A percentile compares a stretch with the other conserved stretches of the same genome.
Conservation (phyloP, 1,140 invertebrate genomes). For the Paracyclopina nana region DNA sequence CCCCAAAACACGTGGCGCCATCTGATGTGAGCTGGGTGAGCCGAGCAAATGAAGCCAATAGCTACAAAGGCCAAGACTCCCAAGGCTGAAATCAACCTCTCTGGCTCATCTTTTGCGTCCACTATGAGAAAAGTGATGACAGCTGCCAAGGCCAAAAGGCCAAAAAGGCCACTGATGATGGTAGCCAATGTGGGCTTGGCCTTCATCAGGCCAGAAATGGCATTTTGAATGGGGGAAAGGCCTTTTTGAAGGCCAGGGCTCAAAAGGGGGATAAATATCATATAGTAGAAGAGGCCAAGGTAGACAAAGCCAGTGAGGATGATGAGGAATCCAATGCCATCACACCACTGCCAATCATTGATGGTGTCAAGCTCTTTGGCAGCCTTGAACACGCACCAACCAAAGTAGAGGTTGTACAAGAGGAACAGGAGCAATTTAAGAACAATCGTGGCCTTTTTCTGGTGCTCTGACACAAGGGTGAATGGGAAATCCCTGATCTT, state of each 20-base stretch:
- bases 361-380: conserved; percentile 10
- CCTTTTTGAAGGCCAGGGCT: conserved; percentile 22
- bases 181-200: neutral
- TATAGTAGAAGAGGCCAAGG: conserved; percentile 39
- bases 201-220: too few relatives aligned
- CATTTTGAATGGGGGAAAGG: neutral
- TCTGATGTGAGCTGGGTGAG: conserved; percentile 37
- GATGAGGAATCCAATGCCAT: conserved; percentile 47
- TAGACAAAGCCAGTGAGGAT: conserved; percentile 41
- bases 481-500: neutral
- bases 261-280: conserved; percentile 37
- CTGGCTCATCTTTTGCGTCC: conserved; percentile 23
- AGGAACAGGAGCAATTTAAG: conserved; percentile 16
- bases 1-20: conserved; percentile 63
- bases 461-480: neutral
- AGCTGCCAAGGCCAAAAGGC: neutral
- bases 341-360: conserved; percentile 36
- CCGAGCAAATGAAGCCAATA: conserved; percentile 34
- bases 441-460: neutral
- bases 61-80: conserved; percentile 36
- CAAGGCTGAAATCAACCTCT: conserved; percentile 35
- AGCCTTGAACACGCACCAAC: conserved; percentile 19
- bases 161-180: neutral
- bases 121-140: conserved; percentile 20
- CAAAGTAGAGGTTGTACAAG: conserved; percentile 22